Conservation (phyloP, 2,113 vertebrate species). For the Falco punctatus region DNA sequence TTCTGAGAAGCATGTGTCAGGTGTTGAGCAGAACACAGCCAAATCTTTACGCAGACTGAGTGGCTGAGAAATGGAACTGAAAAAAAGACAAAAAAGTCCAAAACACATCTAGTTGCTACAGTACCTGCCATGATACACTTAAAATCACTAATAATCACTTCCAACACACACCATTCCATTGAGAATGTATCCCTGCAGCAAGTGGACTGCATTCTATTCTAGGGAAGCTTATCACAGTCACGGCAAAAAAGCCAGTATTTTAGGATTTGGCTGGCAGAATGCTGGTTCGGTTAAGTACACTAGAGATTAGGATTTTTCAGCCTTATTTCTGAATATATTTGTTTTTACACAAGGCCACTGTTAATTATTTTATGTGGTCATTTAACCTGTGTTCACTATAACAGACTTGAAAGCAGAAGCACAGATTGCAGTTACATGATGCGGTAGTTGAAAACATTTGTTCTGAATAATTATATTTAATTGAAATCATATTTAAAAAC, state of each 20-base stretch:
- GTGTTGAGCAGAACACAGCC: constrained; percentile 2
- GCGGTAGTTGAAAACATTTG: constrained; percentile 17
- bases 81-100: background rate
- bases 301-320: background rate
- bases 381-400: background rate
- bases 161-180: background rate
- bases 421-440: background rate
- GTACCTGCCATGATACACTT: constrained; percentile 2
- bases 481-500: constrained; percentile 30
- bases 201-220: background rate
- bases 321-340: background rate
- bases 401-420: background rate
- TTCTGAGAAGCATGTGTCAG: constrained; percentile 25
- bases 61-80: background rate
- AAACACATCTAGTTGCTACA: background rate
- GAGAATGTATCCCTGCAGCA: background rate
- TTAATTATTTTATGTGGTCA: background rate
- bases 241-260: background rate
- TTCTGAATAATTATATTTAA: constrained; percentile 46
- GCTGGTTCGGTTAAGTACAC: background rate
- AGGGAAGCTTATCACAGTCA: background rate
- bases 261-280: background rate
- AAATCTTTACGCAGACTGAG: background rate
- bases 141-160: background rate
- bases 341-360: background rate